Conservation (phyloP, 2,113 vertebrate genomes). For the Heliornis fulica region DNA sequence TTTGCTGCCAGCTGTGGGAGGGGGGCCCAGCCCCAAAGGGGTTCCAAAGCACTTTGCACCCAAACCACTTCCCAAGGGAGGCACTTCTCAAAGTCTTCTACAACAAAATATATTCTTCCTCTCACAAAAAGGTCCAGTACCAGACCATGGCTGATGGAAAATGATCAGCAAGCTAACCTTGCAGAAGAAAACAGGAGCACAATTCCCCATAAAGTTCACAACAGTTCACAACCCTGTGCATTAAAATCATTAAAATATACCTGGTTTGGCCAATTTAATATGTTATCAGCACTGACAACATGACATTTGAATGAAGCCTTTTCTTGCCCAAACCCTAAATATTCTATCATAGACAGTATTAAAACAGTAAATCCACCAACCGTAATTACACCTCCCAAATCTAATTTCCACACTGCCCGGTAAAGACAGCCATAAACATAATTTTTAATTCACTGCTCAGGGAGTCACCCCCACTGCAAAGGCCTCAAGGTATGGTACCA, state of each 20-base stretch:
- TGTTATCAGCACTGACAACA: background rate
- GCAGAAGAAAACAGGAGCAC: background rate
- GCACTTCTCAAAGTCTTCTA: background rate
- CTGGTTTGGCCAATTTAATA: background rate
- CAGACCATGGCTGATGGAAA: fast-evolving
- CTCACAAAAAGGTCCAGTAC: background rate
- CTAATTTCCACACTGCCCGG: background rate
- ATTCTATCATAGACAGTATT: background rate
- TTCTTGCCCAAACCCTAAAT: background rate
- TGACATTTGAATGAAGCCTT: background rate
- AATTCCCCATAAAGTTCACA: background rate
- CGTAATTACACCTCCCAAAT: background rate
- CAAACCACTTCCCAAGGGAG: fast-evolving
- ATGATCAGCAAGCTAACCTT: background rate
- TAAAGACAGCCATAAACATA: background rate
- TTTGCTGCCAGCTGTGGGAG: background rate
- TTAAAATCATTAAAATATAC: background rate
- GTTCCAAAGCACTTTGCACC: background rate
- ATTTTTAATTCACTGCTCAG: background rate
- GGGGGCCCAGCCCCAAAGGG: background rate
- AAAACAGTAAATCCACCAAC: background rate
- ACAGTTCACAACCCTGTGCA: background rate
- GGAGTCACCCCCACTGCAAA: background rate
- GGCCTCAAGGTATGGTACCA: background rate
- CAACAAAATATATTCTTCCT: background rate